These are phyloP conservation scores for Bombus terrestris DNA, from an alignment of 1,140 invertebrate genomes.

Conservation along the genomic window DNA sequence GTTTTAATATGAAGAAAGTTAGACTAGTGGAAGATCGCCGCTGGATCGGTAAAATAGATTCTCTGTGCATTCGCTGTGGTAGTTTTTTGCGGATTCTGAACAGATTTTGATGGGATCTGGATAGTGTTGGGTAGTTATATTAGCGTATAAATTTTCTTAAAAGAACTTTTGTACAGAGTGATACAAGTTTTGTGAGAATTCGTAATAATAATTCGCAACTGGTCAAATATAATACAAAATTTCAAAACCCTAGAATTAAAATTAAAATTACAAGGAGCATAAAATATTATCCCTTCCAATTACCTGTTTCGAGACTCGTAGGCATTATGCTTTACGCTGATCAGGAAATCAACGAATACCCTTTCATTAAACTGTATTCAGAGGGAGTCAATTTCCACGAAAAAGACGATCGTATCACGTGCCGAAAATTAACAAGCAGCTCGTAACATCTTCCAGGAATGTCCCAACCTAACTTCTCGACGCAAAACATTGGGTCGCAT, in stretches of 20 bases:
- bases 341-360: background rate
- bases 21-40: background rate
- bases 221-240: too few relatives aligned
- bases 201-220: too few relatives aligned
- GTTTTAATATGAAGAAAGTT: slow-evolving; percentile 26
- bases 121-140: background rate
- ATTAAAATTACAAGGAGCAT: background rate
- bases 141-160: too few relatives aligned
- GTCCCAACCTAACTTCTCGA: background rate
- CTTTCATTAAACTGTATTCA: background rate
- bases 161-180: too few relatives aligned
- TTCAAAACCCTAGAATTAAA: too few relatives aligned
- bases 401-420: slow-evolving; percentile 17
- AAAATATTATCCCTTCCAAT: background rate
- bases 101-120: background rate
- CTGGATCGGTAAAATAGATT: background rate
- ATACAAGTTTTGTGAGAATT: too few relatives aligned
- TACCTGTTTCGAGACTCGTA: background rate
- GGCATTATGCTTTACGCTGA: background rate
- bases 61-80: too few relatives aligned
- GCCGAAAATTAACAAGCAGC: slow-evolving; percentile 15
- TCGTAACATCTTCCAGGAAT: slow-evolving; percentile 24
- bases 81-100: background rate
- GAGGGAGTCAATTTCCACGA: background rate
- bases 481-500: slow-evolving; percentile 1